phyloP scores from a whole-genome alignment of 2,113 vertebrate species.

The Grammomys surdaster region DNA sequence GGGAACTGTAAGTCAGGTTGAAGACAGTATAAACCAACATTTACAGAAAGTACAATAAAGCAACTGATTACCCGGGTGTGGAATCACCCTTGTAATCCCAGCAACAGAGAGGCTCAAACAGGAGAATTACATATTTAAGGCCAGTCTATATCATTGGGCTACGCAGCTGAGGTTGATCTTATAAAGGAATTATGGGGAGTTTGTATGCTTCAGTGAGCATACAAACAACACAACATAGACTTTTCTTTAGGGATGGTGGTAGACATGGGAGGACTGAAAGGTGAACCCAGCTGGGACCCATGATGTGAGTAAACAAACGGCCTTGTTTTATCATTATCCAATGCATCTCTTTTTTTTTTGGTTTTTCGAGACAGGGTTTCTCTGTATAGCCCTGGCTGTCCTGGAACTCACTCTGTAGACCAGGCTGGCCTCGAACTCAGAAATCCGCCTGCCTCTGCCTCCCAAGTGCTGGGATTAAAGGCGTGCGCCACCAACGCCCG shows the following conservation, averaged over 20 bases:
- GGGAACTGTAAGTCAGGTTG: background rate
- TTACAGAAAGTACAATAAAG: conserved; percentile 2
- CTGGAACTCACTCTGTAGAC: too few relatives aligned
- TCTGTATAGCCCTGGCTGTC: too few relatives aligned
- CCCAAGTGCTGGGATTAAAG: too few relatives aligned
- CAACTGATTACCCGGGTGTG: background rate
- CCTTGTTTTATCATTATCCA: too few relatives aligned
- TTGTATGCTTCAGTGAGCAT: background rate
- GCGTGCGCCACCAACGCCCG: too few relatives aligned
- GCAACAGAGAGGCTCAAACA: background rate
- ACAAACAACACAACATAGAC: background rate
- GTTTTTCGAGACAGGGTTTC: too few relatives aligned
- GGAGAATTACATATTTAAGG: background rate
- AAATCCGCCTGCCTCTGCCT: too few relatives aligned
- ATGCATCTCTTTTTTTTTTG: too few relatives aligned
- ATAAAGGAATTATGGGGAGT: background rate
- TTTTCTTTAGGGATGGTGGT: background rate
- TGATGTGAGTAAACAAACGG: background rate
- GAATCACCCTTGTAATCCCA: background rate
- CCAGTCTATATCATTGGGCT: background rate
- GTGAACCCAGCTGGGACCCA: too few relatives aligned
- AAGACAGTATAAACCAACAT: conserved; percentile 3
- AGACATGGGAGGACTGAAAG: background rate
- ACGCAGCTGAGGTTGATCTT: too few relatives aligned
- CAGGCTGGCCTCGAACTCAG: too few relatives aligned